These are phyloP conservation scores for Pterocles burchelli DNA, from an alignment of 2,113 vertebrate genomes.

Conservation along the genomic window DNA sequence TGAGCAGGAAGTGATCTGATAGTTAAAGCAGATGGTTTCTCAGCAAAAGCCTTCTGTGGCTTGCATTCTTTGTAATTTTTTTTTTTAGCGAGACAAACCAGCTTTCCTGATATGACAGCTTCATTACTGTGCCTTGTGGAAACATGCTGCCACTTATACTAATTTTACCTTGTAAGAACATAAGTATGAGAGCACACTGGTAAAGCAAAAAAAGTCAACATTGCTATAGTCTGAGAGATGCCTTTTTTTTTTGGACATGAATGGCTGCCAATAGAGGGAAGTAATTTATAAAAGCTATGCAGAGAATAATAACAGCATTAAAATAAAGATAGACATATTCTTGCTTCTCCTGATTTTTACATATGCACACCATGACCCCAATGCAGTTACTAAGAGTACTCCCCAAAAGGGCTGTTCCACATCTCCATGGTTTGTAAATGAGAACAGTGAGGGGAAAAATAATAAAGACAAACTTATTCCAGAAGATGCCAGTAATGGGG, in stretches of 20 bases:
- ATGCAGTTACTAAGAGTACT: neutral
- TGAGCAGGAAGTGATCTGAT: conserved; percentile 42
- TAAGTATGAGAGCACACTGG: neutral
- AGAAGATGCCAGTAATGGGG: neutral
- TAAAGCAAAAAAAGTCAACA: conserved; percentile 21
- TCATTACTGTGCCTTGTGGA: conserved; percentile 20
- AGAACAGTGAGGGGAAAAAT: neutral
- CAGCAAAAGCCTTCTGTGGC: conserved; percentile 46
- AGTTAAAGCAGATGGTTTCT: conserved; percentile 52
- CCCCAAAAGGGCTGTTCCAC: neutral
- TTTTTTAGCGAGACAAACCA: conserved; percentile 27
- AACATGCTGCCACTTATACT: conserved; percentile 11
- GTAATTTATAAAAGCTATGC: conserved; percentile 5
- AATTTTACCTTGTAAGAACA: conserved; percentile 52
- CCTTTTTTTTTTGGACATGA: neutral
- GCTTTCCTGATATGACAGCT: conserved; percentile 50
- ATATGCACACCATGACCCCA: neutral
- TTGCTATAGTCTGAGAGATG: conserved; percentile 38
- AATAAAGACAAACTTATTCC: neutral
- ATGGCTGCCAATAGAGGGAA: neutral
- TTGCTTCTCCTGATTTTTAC: neutral
- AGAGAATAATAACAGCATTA: neutral
- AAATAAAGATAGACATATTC: neutral
- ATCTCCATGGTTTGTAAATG: neutral
- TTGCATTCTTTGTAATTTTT: conserved; percentile 25